Percentiles rank a stretch among this genome's conserved stretches.
Conservation (phyloP, 2,888 invertebrate species). For the Poecilobothrus nobilitatus region DNA sequence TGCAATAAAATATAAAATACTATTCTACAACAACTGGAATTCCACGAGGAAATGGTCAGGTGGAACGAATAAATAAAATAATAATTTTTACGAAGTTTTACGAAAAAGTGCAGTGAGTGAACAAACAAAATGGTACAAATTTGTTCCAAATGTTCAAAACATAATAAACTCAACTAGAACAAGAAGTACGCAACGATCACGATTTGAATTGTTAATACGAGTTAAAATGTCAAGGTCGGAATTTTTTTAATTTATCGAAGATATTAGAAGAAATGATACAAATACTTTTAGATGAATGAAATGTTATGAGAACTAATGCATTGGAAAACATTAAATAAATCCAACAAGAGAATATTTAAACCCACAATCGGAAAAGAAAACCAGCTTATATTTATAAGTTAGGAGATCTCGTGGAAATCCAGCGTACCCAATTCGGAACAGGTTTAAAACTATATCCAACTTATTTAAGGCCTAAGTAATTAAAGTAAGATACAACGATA, state of each 20-base stretch:
- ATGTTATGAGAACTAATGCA: not conserved
- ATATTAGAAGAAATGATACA: not conserved
- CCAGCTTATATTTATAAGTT: not conserved
- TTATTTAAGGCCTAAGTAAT: not conserved
- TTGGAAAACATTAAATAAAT: not conserved
- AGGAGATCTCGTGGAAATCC: not conserved
- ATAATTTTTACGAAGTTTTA: constrained; percentile 25
- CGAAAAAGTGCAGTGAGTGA: not conserved
- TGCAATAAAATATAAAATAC: too few species aligned
- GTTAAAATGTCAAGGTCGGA: not conserved
- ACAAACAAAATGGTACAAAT: not conserved
- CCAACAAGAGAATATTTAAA: not conserved
- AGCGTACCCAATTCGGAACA: not conserved
- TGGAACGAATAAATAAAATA: constrained; percentile 30
- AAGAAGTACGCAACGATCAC: not conserved
- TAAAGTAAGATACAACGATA: not conserved
- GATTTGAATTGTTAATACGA: not conserved
- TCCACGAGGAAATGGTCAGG: constrained; percentile 35
- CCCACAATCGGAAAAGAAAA: not conserved
- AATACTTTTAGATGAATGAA: too few species aligned
- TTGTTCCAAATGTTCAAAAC: not conserved
- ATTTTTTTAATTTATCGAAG: not conserved
- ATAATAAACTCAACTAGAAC: not conserved
- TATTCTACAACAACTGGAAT: too few species aligned
- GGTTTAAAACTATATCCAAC: too few species aligned